Percentiles rank a stretch among this genome's conserved stretches.
Evolutionary conservation across 2,113 vertebrate genomes (phyloP).

Genomic region (Sterrhoptilus dennistouni): DNA sequence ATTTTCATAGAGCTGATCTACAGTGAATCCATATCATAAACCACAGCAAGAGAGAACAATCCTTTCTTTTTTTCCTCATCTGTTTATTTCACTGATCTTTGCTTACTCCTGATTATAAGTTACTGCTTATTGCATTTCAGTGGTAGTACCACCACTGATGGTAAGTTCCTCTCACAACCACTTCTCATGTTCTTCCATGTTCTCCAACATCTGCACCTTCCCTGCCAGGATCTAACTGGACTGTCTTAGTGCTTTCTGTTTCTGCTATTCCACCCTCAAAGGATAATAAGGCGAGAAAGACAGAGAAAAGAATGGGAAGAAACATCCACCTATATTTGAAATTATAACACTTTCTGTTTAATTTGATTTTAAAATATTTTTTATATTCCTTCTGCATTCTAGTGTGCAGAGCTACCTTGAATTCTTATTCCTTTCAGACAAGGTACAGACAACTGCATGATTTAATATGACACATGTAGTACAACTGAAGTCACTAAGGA

Average conservation of each 20-base stretch:
- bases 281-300: background rate
- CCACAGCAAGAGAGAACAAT: background rate
- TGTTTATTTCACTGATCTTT: background rate
- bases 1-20: background rate
- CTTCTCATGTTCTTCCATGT: background rate
- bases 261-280: background rate
- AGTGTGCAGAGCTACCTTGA: background rate
- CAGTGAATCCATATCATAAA: background rate
- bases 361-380: background rate
- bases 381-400: background rate
- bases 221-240: background rate
- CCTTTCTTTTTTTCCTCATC: background rate
- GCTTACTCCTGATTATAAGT: background rate
- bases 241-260: background rate
- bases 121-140: background rate
- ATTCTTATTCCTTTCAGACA: background rate
- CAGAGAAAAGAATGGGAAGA: background rate
- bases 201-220: background rate
- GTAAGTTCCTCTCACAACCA: background rate
- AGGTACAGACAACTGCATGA: background rate
- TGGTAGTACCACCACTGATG: background rate
- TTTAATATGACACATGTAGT: background rate
- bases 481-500: background rate
- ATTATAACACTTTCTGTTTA: background rate
- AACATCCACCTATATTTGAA: background rate